Evolutionary conservation across 2,797 vertebrate species (phyloP), one percentile per base, ranked within the genome.

Genomic region (Orientallactaga sibirica): DNA sequence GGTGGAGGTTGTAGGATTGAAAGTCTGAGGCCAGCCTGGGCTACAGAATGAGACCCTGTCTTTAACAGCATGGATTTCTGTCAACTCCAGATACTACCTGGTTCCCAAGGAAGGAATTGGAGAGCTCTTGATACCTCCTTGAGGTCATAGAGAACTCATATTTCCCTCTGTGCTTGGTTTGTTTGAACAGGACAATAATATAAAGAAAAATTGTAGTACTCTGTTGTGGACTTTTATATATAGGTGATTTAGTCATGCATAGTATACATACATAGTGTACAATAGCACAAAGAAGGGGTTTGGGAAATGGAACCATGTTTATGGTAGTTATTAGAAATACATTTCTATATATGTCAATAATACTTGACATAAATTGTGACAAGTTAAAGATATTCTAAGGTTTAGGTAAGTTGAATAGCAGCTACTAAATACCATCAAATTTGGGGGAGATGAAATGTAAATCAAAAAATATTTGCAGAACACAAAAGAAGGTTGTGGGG

Each of bases 291-390:
- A 93, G 58, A 19, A 75, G 29, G 78, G 52, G 37, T 73, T 62
- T 58, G 25, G 76, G 41, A 94, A 48, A 78, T 33, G 10, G 10
- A 77, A 41, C 25, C 68, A 55, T 41, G 29, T 10, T 88, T 64
- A 48, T 81, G 4, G 67, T 61, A 86, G 55, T 75, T 92, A 33
- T 68, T 77, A 52, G 37, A 94, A 64, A 11, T 75, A 62, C 58
- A 90, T 80, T 77, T 37, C 22, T 77, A 55, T 12, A 64, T 64
- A 12, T 80, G 33, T 82, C 22, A 90, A 0, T 79, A 83, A 86
- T 89, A 90, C 33, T 92, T 83, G 78, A 88, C 87, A 64, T 79
- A 83, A 66, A 61, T 48, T 48, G 5, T 71, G 55, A 29, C 74
- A 77, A 74, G n/a, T 75, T 86, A 81, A 78, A 73, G 41, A 16